phyloP scores from a whole-genome alignment of 2,888 invertebrate genomes.

The Sclerodermus sp. region DNA sequence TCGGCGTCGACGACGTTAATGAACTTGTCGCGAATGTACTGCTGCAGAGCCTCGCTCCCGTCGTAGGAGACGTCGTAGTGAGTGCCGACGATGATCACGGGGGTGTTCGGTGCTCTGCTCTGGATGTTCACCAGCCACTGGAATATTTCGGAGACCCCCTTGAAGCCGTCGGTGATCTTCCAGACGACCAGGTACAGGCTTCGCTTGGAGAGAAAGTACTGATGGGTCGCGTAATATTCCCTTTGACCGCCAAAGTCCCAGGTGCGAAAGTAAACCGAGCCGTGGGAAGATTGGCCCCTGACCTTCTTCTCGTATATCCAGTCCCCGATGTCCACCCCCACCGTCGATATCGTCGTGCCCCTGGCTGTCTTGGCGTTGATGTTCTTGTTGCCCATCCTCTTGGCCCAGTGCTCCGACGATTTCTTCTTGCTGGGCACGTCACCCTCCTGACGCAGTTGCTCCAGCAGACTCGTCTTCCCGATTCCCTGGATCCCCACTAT shows the following conservation, averaged over 20 bases:
- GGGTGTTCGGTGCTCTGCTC: conserved; percentile 93
- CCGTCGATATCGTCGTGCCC: conserved; percentile 88
- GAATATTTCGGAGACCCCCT: conserved; percentile 84
- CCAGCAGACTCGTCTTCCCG: conserved; percentile 88
- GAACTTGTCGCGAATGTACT: conserved; percentile 82
- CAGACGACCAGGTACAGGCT: conserved; percentile 95
- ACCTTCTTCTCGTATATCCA: conserved; percentile 89
- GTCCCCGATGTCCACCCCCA: conserved; percentile 96
- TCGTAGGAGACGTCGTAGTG: conserved; percentile 87
- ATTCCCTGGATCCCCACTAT: conserved; percentile 88
- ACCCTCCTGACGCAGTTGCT: conserved; percentile 86
- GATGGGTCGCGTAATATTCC: conserved; percentile 98
- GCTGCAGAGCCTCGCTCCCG: conserved; percentile 81
- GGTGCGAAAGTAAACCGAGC: conserved; percentile 88
- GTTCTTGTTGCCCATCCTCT: conserved; percentile 89
- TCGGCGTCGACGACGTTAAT: conserved; percentile 94
- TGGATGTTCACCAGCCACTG: conserved; percentile 96
- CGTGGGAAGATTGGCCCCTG: conserved; percentile 72
- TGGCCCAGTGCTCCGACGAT: conserved; percentile 84
- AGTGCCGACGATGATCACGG: conserved; percentile 94
- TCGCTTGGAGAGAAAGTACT: conserved; percentile 94
- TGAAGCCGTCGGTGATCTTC: conserved; percentile 88
- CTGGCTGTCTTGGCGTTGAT: conserved; percentile 74
- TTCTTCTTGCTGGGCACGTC: conserved; percentile 71
- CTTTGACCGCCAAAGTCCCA: conserved; percentile 99